Evolutionary conservation across 2,888 invertebrate species (phyloP).

Genomic region (Villa cingulata): DNA sequence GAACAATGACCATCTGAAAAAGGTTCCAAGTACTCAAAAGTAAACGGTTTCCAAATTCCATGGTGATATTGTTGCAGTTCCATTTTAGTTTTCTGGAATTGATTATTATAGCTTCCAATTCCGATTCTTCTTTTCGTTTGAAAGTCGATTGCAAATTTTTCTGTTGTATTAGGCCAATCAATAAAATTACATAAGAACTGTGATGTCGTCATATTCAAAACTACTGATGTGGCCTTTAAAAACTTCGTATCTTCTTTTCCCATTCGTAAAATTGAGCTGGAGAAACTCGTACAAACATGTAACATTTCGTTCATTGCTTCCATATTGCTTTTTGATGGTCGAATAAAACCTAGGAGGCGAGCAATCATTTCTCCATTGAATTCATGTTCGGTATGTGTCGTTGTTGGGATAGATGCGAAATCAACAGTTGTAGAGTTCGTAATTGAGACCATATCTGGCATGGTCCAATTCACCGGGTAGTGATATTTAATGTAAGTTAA

Average conservation of each 20-base stretch:
- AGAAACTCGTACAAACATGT: conserved; percentile 65
- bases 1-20: conserved; percentile 67
- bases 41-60: conserved; percentile 69
- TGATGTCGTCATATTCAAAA: conserved; percentile 52
- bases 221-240: conserved; percentile 35
- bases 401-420: conserved; percentile 57
- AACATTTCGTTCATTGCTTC: conserved; percentile 51
- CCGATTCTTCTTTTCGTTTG: conserved; percentile 46
- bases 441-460: conserved; percentile 78
- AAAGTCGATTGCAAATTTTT: conserved; percentile 54
- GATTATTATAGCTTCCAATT: conserved; percentile 41
- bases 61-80: conserved; percentile 61
- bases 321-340: conserved; percentile 58
- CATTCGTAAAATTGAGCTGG: conserved; percentile 52
- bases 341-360: conserved; percentile 65
- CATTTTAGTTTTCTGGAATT: conserved; percentile 65
- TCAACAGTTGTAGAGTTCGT: conserved; percentile 75
- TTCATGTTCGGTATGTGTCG: conserved; percentile 52
- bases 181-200: conserved; percentile 56
- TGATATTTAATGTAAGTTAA: conserved; percentile 79
- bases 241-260: conserved; percentile 30
- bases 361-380: conserved; percentile 62
- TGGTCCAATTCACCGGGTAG: conserved; percentile 72
- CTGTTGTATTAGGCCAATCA: conserved; percentile 50
- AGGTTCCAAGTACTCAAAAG: conserved; percentile 80